phyloP scores from a whole-genome alignment of 2,797 vertebrate species.

The Hoplostethus atlanticus region DNA sequence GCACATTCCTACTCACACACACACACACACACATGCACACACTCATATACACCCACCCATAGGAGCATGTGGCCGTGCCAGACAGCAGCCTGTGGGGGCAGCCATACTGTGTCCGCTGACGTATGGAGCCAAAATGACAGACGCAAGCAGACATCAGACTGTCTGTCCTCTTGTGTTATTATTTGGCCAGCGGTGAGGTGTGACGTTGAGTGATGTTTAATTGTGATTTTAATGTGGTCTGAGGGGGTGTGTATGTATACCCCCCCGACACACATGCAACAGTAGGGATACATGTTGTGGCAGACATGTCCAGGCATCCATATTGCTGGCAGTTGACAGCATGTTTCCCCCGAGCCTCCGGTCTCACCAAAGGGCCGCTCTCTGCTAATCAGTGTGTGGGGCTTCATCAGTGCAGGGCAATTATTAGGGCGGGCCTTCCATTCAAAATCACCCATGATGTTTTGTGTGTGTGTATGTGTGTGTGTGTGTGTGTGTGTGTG shows the following conservation, averaged over 20 bases:
- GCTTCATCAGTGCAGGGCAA: conserved; percentile 42
- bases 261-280: conserved; percentile 45
- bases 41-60: no score
- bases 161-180: conserved; percentile 59
- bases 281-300: conserved; percentile 55
- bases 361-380: conserved; percentile 50
- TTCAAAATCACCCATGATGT: conserved; percentile 22
- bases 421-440: conserved; percentile 42
- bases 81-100: conserved; percentile 53
- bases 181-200: conserved; percentile 35
- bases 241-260: conserved; percentile 51
- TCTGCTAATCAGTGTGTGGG: conserved; percentile 62
- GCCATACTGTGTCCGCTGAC: conserved; percentile 41
- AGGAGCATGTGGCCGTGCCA: conserved; percentile 7
- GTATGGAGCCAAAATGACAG: conserved; percentile 39
- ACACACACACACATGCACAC: conserved; percentile 4
- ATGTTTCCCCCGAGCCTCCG: conserved; percentile 52
- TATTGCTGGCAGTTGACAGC: conserved; percentile 58
- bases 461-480: neutral
- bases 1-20: conserved; percentile 60
- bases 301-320: conserved; percentile 51
- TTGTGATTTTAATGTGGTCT: conserved; percentile 77
- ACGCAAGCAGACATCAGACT: conserved; percentile 50
- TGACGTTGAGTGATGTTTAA: conserved; percentile 66
- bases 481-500: conserved; percentile 10